Conservation (phyloP, 1,140 invertebrate genomes). For the Scaptomyza graminum region DNA sequence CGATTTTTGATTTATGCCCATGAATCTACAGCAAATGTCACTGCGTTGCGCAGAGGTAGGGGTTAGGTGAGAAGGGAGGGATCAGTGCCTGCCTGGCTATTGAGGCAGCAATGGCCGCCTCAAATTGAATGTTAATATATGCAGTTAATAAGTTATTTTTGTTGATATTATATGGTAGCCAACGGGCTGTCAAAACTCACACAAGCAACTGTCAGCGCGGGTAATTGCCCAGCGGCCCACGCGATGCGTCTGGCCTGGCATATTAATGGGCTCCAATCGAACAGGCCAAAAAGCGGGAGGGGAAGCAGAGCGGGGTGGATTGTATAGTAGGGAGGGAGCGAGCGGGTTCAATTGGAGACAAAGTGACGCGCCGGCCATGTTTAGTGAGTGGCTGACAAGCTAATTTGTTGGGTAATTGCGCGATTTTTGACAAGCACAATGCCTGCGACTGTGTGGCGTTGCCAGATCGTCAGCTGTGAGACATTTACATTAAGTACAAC, state of each 20-base stretch:
- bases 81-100: no score
- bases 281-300: background rate
- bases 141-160: conserved; percentile 81
- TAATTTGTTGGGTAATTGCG: conserved; percentile 73
- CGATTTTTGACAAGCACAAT: conserved; percentile 64
- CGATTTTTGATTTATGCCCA: conserved; percentile 82
- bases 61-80: no score
- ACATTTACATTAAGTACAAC: conserved; percentile 9
- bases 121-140: conserved; percentile 83
- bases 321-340: background rate
- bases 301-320: background rate
- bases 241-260: conserved; percentile 74
- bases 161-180: conserved; percentile 80
- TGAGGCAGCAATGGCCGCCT: conserved; percentile 68
- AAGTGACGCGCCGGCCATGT: conserved; percentile 62
- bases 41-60: background rate
- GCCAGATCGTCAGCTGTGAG: conserved; percentile 39
- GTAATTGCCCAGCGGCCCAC: conserved; percentile 75
- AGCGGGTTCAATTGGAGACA: conserved; percentile 32
- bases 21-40: conserved; percentile 69
- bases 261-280: conserved; percentile 64
- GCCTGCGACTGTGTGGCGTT: conserved; percentile 25
- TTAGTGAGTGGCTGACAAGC: conserved; percentile 66
- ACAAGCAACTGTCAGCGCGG: conserved; percentile 72
- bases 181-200: conserved; percentile 83